Base-by-base conservation (phyloP, 2,113 vertebrate species). In the Hystrix brachyura region DNA sequence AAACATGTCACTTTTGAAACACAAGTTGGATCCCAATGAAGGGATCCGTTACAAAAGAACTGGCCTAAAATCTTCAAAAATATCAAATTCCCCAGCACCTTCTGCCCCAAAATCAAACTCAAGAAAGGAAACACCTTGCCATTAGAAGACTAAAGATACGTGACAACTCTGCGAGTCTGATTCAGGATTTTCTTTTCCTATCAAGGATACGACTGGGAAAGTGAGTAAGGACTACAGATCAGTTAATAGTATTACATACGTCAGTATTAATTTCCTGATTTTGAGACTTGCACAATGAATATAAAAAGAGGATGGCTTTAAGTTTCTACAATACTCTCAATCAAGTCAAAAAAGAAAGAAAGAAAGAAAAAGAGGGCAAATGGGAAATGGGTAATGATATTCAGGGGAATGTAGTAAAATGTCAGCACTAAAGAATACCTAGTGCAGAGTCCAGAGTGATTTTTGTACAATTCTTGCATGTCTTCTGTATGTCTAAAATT, bases 401-500 rank as follows among this genome's bases (percentile, higher is more conserved):
- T 78, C 53, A 81, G n/a, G 38, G 57, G 62, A 90, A 88, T 60
- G 11, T 57, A 38, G 25, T 64, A 81, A 91, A 84, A 81, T 88
- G 38, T 18, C 55, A 91, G 72, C 10, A 4, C 10, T 53, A 23
- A n/a, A 11, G 62, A 89, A 69, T 29, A 32, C 90, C 55, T 55
- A 46, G 65, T 11, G 21, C 91, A 53, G 32, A 84, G 5, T 43
- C 43, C 0, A 78, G 11, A 62, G 32, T 74, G 72, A 94, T 72
- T 79, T 19, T 80, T 29, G 51, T 53, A 69, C 21, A 23, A 64
- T 71, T 59, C 87, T 67, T 81, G 10, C 29, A 81, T 71, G 67
- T 90, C 69, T 94, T 92, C 90, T 87, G 38, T 48, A 65, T n/a
- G 12, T 89, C 51, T 94, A 64, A 94, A 97, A 94, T 85, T 48